These are phyloP conservation scores for Centrocercus urophasianus DNA, from an alignment of 2,113 vertebrate species.

Conservation along the genomic window DNA sequence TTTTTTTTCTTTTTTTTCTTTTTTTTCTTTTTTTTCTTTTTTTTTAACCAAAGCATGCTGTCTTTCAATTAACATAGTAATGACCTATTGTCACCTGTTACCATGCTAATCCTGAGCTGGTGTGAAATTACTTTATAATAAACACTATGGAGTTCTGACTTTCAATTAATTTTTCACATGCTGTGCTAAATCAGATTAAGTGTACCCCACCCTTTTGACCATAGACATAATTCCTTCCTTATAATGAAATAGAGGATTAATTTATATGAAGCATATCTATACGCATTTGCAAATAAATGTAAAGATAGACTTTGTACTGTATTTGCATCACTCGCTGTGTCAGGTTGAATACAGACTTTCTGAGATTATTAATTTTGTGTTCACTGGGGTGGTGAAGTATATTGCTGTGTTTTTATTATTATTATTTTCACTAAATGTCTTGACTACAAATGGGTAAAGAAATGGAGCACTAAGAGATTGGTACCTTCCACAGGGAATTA, in stretches of 20 bases:
- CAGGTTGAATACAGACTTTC: slow-evolving; percentile 47
- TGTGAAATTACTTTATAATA: slow-evolving; percentile 87
- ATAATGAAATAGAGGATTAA: slow-evolving; percentile 81
- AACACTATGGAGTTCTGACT: slow-evolving; percentile 83
- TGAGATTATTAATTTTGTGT: slow-evolving; percentile 74
- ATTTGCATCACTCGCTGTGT: slow-evolving; percentile 52
- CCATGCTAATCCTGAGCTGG: slow-evolving; percentile 83
- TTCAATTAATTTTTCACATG: slow-evolving; percentile 87
- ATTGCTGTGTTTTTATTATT: slow-evolving; percentile 23
- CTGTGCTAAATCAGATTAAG: slow-evolving; percentile 85
- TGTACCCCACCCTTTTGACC: slow-evolving; percentile 78
- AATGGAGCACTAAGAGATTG: not conserved
- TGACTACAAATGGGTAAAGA: slow-evolving; percentile 37
- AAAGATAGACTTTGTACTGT: slow-evolving; percentile 70
- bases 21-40: not conserved
- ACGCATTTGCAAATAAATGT: slow-evolving; percentile 81
- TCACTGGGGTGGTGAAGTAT: slow-evolving; percentile 48
- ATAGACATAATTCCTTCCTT: slow-evolving; percentile 78
- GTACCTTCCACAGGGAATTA: not conserved
- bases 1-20: too few relatives aligned
- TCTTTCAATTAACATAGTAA: slow-evolving; percentile 85
- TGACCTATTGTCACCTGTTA: slow-evolving; percentile 82
- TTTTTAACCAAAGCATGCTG: slow-evolving; percentile 57
- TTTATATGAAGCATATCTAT: slow-evolving; percentile 82
- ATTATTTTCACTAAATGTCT: slow-evolving; percentile 60